Conservation (phyloP, 35 echinoderm and acorn worm genomes). For the Heliocidaris tuberculata region DNA sequence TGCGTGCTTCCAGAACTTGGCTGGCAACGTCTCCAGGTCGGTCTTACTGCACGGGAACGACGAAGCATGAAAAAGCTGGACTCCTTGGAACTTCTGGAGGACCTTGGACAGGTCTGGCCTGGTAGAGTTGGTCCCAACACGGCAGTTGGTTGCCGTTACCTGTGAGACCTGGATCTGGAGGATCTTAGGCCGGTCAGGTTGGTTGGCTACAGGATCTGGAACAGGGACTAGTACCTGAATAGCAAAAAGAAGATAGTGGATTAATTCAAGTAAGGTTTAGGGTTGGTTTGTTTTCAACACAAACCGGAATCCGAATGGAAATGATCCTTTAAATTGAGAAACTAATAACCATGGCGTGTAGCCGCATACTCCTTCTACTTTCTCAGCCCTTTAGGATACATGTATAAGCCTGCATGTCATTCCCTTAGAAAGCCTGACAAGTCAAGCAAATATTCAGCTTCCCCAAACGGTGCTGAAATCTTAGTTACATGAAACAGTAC, state of each 20-base stretch:
- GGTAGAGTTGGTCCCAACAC: conserved; percentile 76
- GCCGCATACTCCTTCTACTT: no score
- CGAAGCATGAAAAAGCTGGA: conserved; percentile 50
- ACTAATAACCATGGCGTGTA: no score
- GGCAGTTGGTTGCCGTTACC: conserved; percentile 87
- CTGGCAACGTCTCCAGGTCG: conserved; percentile 66
- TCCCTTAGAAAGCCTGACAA: no score
- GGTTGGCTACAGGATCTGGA: conserved; percentile 54
- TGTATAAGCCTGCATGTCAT: no score
- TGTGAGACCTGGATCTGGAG: conserved; percentile 88
- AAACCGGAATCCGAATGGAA: not conserved
- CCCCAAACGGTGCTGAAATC: no score
- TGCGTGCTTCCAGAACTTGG: conserved; percentile 84
- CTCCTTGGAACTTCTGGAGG: conserved; percentile 77
- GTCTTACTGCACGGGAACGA: conserved; percentile 59
- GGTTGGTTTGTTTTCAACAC: not conserved
- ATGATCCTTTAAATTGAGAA: no score
- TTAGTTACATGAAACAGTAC: no score
- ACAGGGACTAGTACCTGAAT: conserved; percentile 80
- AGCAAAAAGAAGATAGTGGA: not conserved
- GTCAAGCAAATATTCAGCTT: no score
- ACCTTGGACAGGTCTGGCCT: conserved; percentile 77
- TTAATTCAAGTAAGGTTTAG: not conserved
- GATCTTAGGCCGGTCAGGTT: conserved; percentile 85
- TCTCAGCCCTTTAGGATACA: no score